Base-by-base conservation (phyloP, 2,888 invertebrate species). In the Orthonychiurus folsomi region DNA sequence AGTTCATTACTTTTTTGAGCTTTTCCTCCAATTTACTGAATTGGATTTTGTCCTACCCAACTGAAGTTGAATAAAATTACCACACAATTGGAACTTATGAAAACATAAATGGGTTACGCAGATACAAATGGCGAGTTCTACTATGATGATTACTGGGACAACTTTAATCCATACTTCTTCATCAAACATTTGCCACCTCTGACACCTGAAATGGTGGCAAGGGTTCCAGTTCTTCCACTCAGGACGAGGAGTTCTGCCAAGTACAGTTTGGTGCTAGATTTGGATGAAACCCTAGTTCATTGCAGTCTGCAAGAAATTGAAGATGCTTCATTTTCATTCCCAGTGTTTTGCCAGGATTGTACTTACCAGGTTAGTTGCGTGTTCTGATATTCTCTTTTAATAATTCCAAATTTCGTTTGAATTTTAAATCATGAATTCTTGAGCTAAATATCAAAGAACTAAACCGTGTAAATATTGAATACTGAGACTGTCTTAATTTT, bases 251-350 rank as follows among this genome's bases (percentile, higher is more conserved):
- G 92, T 74, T 90, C 92, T 73, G 94, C 94, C 0, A 90, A 93
- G 76, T 93, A 93, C 73, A 82, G 83, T 37, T 77, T 85, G 2
- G 84, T 84, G 2, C 77, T 84, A 72, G 94, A 94, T 78, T 80
- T 95, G 78, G 95, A 96, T 78, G 95, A 96, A 80, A 96, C 95
- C 0, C 79, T 96, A 74, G 95, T 95, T 1, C 95, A 95, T 77
- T 95, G 95, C 78, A 93, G 93, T 73, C 82, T 95, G 1, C 89
- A 90, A 73, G 92, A 93, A 78, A 79, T 95, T 63, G 86, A 89
- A 0, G 94, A 94, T 76, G 93, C 94, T 0, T 88, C 91, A 73
- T 91, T 95, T 78, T 87, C 90, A 70, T 95, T 96, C 78, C 93
- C 93, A 0, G 94, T 95, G 47, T 81, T 81, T 62, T 94, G 92